These are phyloP conservation scores for Luffia ferchaultella DNA, from an alignment of 2,888 invertebrate species.

Conservation along the genomic window DNA sequence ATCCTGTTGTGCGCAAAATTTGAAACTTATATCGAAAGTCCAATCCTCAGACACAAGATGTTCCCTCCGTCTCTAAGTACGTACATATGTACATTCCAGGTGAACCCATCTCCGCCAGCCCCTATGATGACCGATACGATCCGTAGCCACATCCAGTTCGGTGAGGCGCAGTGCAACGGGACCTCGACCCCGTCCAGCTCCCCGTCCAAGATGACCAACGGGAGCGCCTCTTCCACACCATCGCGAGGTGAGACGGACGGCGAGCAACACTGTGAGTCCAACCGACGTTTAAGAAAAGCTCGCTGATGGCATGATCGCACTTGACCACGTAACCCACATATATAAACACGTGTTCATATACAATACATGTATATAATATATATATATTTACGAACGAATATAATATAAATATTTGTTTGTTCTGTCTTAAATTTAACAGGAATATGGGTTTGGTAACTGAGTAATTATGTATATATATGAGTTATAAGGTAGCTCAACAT, in stretches of 20 bases:
- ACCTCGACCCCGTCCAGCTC: slow-evolving; percentile 37
- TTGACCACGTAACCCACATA: neutral
- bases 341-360: too few species aligned
- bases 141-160: slow-evolving; percentile 69
- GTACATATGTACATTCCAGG: slow-evolving; percentile 41
- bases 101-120: slow-evolving; percentile 44
- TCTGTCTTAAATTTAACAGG: too few species aligned
- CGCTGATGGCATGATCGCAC: slow-evolving; percentile 27
- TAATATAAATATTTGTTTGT: too few species aligned
- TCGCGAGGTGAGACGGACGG: slow-evolving; percentile 59
- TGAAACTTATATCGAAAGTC: too few species aligned
- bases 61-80: too few species aligned
- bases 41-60: too few species aligned
- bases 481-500: too few species aligned
- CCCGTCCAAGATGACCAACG: slow-evolving; percentile 35
- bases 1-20: too few species aligned
- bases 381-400: too few species aligned
- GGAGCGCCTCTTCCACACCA: slow-evolving; percentile 48
- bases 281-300: slow-evolving; percentile 13
- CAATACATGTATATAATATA: too few species aligned
- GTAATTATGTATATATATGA: too few species aligned
- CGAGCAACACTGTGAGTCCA: slow-evolving; percentile 56
- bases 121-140: slow-evolving; percentile 68
- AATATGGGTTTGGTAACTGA: too few species aligned
- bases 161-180: slow-evolving; percentile 40